Evolutionary conservation across 2,888 invertebrate species (phyloP).

Genomic region (Drosophila acutilabella): DNA sequence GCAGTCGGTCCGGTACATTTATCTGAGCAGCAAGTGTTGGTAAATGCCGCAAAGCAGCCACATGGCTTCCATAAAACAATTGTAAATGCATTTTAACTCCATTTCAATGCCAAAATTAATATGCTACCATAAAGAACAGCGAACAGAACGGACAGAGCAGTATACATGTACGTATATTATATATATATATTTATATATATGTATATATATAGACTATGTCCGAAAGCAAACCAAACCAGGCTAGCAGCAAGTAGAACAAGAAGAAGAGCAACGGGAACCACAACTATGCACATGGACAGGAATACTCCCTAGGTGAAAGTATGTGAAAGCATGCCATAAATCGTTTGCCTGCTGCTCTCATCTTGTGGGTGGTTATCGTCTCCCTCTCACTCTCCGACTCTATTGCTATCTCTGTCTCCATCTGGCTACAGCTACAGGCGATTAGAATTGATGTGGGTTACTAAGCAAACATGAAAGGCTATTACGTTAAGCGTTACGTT

Average conservation of each 20-base stretch:
- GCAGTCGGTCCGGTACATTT: neutral
- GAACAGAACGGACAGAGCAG: constrained; percentile 18
- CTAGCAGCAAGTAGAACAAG: constrained; percentile 16
- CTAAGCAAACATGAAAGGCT: constrained; percentile 81
- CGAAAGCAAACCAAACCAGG: constrained; percentile 5
- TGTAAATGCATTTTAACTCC: constrained; percentile 67
- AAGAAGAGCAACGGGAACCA: constrained; percentile 45
- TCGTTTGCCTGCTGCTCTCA: constrained; percentile 64
- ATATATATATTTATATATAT: constrained; percentile 23
- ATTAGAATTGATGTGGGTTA: constrained; percentile 81
- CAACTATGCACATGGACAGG: constrained; percentile 70
- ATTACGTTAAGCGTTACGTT: constrained; percentile 79
- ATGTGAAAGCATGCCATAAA: constrained; percentile 81
- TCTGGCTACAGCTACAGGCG: constrained; percentile 64
- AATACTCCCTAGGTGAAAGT: constrained; percentile 81
- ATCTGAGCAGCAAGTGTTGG: constrained; percentile 39
- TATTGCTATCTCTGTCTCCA: neutral
- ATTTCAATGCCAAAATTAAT: constrained; percentile 76
- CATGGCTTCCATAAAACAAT: constrained; percentile 61
- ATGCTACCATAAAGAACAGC: constrained; percentile 69
- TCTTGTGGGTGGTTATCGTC: constrained; percentile 56
- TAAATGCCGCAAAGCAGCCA: constrained; percentile 47
- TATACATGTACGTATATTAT: constrained; percentile 12
- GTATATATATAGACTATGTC: constrained; percentile 17
- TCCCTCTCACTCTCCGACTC: neutral